A percentile compares a stretch with the other conserved stretches of the same genome.
These are phyloP conservation scores for Marmota monax DNA, from an alignment of 2,113 vertebrate genomes.

Conservation along the genomic window DNA sequence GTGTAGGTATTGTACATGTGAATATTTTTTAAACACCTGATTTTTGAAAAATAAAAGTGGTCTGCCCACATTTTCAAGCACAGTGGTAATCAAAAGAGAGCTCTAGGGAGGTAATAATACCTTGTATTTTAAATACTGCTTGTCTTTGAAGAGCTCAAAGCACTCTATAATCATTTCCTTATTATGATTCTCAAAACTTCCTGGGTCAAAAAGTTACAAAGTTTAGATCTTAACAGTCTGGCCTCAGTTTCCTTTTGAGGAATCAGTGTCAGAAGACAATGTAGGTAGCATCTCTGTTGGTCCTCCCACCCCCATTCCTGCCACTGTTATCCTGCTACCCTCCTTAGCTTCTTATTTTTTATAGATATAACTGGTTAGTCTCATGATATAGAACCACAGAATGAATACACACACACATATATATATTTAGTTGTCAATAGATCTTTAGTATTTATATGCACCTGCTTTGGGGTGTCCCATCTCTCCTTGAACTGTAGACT, in stretches of 20 bases:
- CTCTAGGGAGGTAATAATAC: slow-evolving; percentile 78
- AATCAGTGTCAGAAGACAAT: background rate
- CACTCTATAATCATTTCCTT: slow-evolving; percentile 80
- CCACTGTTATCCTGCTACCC: background rate
- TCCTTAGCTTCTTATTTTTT: background rate
- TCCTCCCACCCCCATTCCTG: fast-evolving
- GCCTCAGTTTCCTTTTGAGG: slow-evolving; percentile 69
- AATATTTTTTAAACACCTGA: slow-evolving; percentile 71
- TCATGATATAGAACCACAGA: background rate
- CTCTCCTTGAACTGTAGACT: background rate
- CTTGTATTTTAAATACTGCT: slow-evolving; percentile 78
- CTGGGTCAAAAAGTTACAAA: slow-evolving; percentile 81
- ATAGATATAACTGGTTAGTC: background rate
- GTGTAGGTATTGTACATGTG: slow-evolving; percentile 61
- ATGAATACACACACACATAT: background rate
- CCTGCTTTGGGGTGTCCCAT: background rate
- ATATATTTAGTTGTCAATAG: too few relatives aligned
- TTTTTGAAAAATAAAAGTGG: slow-evolving; percentile 81
- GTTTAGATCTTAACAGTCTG: slow-evolving; percentile 46
- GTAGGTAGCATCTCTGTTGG: background rate
- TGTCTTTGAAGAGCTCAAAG: slow-evolving; percentile 75
- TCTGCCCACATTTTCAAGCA: slow-evolving; percentile 80
- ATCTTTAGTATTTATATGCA: too few relatives aligned
- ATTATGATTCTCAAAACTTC: slow-evolving; percentile 78
- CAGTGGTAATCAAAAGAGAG: slow-evolving; percentile 75